These are phyloP conservation scores for Acleris cristana DNA, from an alignment of 2,888 invertebrate genomes.

Conservation along the genomic window DNA sequence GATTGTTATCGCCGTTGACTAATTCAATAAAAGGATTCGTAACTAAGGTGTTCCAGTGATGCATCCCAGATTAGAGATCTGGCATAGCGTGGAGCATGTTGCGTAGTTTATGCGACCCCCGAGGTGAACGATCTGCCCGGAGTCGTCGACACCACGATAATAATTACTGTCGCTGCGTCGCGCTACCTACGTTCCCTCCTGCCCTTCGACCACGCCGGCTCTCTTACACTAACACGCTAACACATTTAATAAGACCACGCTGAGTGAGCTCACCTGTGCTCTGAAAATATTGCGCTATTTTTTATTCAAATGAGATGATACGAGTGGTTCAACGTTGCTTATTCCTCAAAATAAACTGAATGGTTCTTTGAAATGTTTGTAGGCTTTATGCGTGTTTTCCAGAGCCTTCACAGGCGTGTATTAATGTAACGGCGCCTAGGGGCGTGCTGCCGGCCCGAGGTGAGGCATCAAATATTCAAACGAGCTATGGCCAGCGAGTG, in stretches of 20 bases:
- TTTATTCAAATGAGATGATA: conserved; percentile 1
- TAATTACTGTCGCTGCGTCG: conserved; percentile 76
- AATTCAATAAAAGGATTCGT: neutral
- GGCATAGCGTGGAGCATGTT: conserved; percentile 63
- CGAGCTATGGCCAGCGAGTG: conserved; percentile 53
- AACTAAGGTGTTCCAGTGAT: neutral
- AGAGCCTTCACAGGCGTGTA: conserved; percentile 3
- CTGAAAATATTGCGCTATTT: conserved; percentile 10
- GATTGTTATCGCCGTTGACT: conserved; percentile 6
- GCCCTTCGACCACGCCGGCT: conserved; percentile 51
- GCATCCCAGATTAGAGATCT: conserved; percentile 67
- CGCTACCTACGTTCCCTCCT: conserved; percentile 62
- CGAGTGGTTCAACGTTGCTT: neutral
- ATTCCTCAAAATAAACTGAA: conserved; percentile 15
- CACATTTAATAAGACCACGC: conserved; percentile 15
- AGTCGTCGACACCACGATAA: conserved; percentile 82
- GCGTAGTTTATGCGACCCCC: conserved; percentile 68
- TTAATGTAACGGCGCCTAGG: conserved; percentile 13
- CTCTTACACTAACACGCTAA: conserved; percentile 35
- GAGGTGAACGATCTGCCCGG: conserved; percentile 80
- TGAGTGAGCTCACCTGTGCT: conserved; percentile 4
- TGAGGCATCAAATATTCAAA: conserved; percentile 56
- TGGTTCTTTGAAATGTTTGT: conserved; percentile 18
- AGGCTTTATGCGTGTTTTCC: conserved; percentile 3
- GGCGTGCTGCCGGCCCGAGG: conserved; percentile 53